Evolutionary conservation across 2,113 vertebrate genomes (phyloP), one percentile per base, ranked within the genome.

Genomic region (Alligator sinensis): DNA sequence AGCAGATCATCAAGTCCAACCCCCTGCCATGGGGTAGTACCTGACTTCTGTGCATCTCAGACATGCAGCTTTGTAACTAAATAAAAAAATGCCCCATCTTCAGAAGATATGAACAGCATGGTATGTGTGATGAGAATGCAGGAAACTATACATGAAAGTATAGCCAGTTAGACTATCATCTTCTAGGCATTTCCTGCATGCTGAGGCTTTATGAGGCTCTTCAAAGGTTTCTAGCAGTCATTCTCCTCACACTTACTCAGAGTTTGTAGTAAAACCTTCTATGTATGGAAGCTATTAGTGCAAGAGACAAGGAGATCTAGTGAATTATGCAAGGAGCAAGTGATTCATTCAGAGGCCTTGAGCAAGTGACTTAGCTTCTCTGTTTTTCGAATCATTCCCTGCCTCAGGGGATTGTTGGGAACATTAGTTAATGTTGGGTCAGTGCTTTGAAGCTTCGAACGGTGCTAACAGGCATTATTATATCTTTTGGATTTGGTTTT

Each of bases 141-240:
- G 80, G 34, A 82, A 91, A 38, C 24, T 80, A 55, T 77, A 86
- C 2, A 6, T 57, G 82, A 64, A 9, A 12, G 75, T 58, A 34
- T 0, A 1, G 75, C 75, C 77, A 62, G 60, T 68, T 25, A 76
- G 88, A 62, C 80, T 55, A 86, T 78, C 59, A 13, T 27, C 47
- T 47, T 47, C 70, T 80, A 66, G 87, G 81, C 64, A 92, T 86
- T 94, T 95, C 92, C 93, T 93, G 85, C 55, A 4, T 80, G 87
- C 66, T 81, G 58, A 0, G 0, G 77, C 88, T 92, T 92, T 54
- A 62, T 0, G 1, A 87, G 63, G 18, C 47, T 92, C 80, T 80
- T 90, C 91, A 87, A 89, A 90, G 78, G 12, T 66, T 91, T 93
- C 85, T 94, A 1, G 0, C 11, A 28, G 90, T 70, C 90, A 77